Conservation (phyloP, 2,888 invertebrate genomes). For the Cantharis nigra region DNA sequence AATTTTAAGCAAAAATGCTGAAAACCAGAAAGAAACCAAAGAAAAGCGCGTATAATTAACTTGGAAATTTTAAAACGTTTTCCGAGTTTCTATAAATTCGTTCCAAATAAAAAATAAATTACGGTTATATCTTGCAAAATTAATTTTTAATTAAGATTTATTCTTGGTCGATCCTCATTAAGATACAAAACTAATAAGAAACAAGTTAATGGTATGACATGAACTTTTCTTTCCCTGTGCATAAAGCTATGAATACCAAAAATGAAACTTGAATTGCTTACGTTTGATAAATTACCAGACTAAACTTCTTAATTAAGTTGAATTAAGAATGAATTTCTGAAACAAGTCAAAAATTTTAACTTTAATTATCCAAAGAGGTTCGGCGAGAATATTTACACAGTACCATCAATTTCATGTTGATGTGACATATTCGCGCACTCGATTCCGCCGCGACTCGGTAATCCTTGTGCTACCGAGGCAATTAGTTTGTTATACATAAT, state of each 20-base stretch:
- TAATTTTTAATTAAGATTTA: conserved; percentile 22
- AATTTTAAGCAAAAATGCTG: background rate
- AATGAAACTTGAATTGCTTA: conserved; percentile 11
- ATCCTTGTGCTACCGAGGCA: too few species aligned
- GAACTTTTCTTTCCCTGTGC: conserved; percentile 3
- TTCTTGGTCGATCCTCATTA: conserved; percentile 13
- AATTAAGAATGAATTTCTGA: background rate
- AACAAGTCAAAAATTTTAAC: background rate
- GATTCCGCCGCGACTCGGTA: too few species aligned
- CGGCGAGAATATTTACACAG: background rate
- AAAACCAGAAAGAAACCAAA: background rate
- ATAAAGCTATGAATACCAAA: conserved; percentile 1
- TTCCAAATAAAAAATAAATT: conserved; percentile 1
- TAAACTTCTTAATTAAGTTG: background rate
- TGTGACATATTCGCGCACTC: too few species aligned
- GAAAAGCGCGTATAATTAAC: background rate
- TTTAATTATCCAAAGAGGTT: background rate
- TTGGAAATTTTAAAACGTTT: background rate
- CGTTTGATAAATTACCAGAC: conserved; percentile 14
- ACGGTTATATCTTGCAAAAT: conserved; percentile 1
- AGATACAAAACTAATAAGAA: conserved; percentile 20
- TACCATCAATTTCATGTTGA: background rate
- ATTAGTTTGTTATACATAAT: background rate
- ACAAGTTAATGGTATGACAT: conserved; percentile 11
- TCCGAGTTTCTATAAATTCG: background rate